Conservation (phyloP, 2,113 vertebrate species). For the Chionomys nivalis region DNA sequence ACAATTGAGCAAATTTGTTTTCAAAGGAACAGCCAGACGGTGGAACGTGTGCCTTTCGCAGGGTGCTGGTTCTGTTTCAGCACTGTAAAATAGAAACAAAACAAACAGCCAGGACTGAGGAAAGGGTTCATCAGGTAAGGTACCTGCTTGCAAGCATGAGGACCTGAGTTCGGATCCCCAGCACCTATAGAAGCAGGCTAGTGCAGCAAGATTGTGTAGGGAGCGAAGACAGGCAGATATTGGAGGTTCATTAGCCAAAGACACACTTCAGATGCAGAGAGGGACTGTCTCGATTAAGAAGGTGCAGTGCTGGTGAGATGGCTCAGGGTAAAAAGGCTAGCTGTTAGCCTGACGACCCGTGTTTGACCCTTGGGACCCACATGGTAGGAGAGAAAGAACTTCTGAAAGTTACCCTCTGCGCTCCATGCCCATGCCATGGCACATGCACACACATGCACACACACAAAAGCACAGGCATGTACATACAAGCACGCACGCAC, state of each 20-base stretch:
- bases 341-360: not conserved
- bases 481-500: not conserved
- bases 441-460: not conserved
- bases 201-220: not conserved
- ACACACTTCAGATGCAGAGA: not conserved
- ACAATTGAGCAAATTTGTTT: not conserved
- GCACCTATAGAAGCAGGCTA: not conserved
- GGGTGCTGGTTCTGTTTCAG: not conserved
- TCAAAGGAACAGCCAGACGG: not conserved
- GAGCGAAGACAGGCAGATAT: too few species aligned
- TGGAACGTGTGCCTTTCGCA: not conserved
- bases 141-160: not conserved
- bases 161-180: not conserved
- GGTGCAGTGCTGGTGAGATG: not conserved
- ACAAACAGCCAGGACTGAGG: too few species aligned
- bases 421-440: not conserved
- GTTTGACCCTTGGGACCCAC: not conserved
- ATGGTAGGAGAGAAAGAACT: not conserved
- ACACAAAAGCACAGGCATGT: not conserved
- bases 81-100: not conserved
- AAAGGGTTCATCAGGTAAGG: not conserved
- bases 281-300: not conserved
- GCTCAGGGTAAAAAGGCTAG: not conserved
- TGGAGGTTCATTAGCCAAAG: not conserved
- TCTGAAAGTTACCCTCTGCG: not conserved